A percentile compares a stretch with the other conserved stretches of the same genome.
These are phyloP conservation scores for Pyrochroa serraticornis DNA, from an alignment of 2,888 invertebrate species.

Conservation along the genomic window DNA sequence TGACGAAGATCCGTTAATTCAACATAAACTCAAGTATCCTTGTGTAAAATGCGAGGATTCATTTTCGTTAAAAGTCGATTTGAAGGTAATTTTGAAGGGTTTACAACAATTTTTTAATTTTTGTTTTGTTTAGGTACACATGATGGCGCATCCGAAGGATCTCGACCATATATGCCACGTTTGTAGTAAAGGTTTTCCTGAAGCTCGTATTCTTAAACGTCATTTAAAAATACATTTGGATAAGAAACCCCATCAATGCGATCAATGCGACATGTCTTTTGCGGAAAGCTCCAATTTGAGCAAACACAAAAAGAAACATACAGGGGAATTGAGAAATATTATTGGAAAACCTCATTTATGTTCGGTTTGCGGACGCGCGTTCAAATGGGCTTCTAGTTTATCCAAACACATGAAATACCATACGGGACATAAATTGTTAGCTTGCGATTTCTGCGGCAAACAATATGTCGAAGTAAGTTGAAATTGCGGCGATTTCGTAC, in stretches of 20 bases:
- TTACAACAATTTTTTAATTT: conserved; percentile 5
- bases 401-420: conserved; percentile 62
- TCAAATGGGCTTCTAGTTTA: conserved; percentile 61
- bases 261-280: conserved; percentile 60
- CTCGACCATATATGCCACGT: conserved; percentile 52
- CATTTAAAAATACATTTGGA: conserved; percentile 60
- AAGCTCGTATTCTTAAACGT: conserved; percentile 56
- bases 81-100: conserved; percentile 11
- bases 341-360: conserved; percentile 57
- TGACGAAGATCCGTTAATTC: conserved; percentile 4
- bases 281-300: conserved; percentile 60
- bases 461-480: conserved; percentile 58
- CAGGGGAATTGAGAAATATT: conserved; percentile 59
- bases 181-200: conserved; percentile 57
- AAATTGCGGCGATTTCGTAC: conserved; percentile 1
- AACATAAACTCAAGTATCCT: conserved; percentile 49
- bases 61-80: conserved; percentile 53
- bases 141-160: conserved; percentile 58
- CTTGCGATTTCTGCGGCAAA: conserved; percentile 59
- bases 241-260: conserved; percentile 59
- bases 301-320: conserved; percentile 61
- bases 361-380: conserved; percentile 59
- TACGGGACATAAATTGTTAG: conserved; percentile 59
- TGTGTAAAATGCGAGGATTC: conserved; percentile 55
- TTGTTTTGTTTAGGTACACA: conserved; percentile 50